Percentiles rank a stretch among this genome's conserved stretches.
phyloP scores from a whole-genome alignment of 2,113 vertebrate species.

The Sphaerodactylus townsendi region DNA sequence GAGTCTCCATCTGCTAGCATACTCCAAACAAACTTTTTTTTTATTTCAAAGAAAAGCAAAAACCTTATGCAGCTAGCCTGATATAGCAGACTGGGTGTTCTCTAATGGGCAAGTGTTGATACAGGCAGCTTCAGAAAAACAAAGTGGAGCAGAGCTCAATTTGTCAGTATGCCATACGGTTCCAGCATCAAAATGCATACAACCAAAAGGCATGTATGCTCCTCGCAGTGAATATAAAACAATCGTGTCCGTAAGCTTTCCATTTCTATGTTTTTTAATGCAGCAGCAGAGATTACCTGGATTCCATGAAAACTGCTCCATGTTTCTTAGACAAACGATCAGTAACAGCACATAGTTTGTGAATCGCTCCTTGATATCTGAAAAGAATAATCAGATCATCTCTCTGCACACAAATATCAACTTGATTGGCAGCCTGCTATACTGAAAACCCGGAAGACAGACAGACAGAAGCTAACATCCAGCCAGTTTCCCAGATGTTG shows the following conservation, averaged over 20 bases:
- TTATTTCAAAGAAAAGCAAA: neutral
- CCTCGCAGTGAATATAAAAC: neutral
- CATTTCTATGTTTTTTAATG: neutral
- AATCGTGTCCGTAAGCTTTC: neutral
- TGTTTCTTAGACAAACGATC: conserved; percentile 98
- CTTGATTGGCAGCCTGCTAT: neutral
- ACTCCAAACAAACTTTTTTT: neutral
- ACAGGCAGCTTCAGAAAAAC: neutral
- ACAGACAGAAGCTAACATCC: neutral
- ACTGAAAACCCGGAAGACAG: neutral
- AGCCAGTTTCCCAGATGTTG: neutral
- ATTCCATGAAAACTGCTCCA: conserved; percentile 99
- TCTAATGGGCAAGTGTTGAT: neutral
- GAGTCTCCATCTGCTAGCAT: neutral
- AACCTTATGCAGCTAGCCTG: neutral
- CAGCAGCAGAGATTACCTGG: conserved; percentile 77
- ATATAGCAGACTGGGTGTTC: neutral
- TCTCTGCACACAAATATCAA: conserved; percentile 3
- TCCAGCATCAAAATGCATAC: neutral
- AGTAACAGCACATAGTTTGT: conserved; percentile 93
- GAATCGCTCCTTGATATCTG: conserved; percentile 98
- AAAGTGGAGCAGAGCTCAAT: neutral
- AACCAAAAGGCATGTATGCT: neutral
- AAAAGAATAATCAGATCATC: conserved; percentile 32
- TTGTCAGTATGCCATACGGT: neutral